Conservation (phyloP, 2,113 vertebrate genomes). For the Psophia crepitans region DNA sequence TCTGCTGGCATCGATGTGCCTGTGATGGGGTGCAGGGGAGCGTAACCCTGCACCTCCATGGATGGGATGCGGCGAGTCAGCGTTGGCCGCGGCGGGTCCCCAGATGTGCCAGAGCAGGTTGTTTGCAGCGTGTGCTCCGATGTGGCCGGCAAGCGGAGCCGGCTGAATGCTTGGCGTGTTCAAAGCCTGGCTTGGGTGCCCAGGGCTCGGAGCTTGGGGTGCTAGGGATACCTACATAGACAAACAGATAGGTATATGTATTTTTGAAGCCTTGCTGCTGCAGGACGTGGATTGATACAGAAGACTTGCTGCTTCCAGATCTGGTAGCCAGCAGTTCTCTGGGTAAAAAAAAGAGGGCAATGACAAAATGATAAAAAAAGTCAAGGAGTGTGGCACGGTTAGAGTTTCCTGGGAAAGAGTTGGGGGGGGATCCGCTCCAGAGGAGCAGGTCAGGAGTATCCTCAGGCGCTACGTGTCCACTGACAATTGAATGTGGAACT, state of each 20-base stretch:
- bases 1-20: neutral
- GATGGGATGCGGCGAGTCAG: neutral
- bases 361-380: neutral
- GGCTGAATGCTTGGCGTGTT: neutral
- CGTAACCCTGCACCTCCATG: rapidly evolving
- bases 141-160: too few relatives aligned
- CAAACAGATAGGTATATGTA: neutral
- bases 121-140: rapidly evolving
- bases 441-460: neutral
- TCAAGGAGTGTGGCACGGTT: too few relatives aligned
- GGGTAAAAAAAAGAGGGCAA: neutral
- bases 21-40: rapidly evolving
- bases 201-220: neutral
- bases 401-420: neutral
- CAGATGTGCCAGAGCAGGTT: neutral
- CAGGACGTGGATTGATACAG: neutral
- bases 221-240: neutral
- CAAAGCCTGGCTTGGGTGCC: neutral
- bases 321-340: neutral
- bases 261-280: neutral
- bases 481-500: neutral
- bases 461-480: rapidly evolving
- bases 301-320: neutral
- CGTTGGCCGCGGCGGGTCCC: rapidly evolving
- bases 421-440: rapidly evolving